Percentiles rank a stretch among this genome's conserved stretches.
Evolutionary conservation across 2,888 invertebrate species (phyloP).

Genomic region (Blera fallax): DNA sequence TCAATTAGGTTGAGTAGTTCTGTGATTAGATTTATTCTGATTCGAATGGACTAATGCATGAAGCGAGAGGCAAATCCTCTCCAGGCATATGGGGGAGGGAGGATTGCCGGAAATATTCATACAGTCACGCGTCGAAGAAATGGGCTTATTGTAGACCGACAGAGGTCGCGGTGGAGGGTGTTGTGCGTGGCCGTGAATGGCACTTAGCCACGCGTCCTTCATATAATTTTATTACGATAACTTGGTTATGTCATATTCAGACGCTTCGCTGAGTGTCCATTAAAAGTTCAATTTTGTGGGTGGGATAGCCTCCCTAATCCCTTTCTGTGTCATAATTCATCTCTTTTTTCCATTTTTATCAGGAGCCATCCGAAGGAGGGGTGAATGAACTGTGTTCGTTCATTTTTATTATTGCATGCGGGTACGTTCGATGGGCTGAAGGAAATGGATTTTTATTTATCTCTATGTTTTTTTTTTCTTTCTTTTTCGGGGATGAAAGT

Average conservation of each 20-base stretch:
- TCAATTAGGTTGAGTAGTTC: constrained; percentile 70
- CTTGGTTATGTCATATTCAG: constrained; percentile 71
- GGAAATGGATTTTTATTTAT: constrained; percentile 51
- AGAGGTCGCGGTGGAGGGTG: constrained; percentile 31
- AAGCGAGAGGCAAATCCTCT: constrained; percentile 26
- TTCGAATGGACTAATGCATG: constrained; percentile 55
- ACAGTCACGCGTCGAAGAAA: constrained; percentile 30
- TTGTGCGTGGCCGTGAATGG: constrained; percentile 51
- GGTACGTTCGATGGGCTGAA: neutral
- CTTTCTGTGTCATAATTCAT: constrained; percentile 59
- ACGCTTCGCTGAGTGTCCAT: constrained; percentile 62
- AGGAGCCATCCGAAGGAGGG: neutral
- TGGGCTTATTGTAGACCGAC: neutral
- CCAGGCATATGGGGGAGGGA: neutral
- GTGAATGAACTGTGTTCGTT: constrained; percentile 30
- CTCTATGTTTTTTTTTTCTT: constrained; percentile 11
- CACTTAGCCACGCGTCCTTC: constrained; percentile 71
- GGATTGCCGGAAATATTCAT: constrained; percentile 17
- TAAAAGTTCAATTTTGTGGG: constrained; percentile 69
- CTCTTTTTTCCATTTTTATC: constrained; percentile 15
- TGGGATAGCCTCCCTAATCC: constrained; percentile 53
- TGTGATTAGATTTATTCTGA: constrained; percentile 68
- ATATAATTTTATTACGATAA: constrained; percentile 71
- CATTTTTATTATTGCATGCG: constrained; percentile 6
- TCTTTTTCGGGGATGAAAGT: neutral